Evolutionary conservation across 2,797 vertebrate species (phyloP), one percentile per base, ranked within the genome.

Genomic region (Aphelocoma californica): DNA sequence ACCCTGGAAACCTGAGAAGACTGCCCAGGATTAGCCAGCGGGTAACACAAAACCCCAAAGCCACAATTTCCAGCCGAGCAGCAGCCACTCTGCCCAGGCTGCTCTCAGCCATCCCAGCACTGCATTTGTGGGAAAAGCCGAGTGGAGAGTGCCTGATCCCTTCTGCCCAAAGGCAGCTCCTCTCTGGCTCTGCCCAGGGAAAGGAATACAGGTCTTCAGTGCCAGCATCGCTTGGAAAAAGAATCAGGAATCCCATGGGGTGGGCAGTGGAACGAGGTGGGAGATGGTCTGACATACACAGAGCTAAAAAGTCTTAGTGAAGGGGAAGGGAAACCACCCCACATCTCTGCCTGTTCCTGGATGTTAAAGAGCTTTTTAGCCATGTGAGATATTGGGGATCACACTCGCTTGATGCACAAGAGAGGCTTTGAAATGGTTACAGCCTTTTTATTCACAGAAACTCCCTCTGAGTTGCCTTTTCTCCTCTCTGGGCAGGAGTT

Each of bases 41-140:
- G 61, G 94, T 87, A 96, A 96, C 78, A 92, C 71, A 96, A 96
- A 96, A 94, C 96, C 93, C 83, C 18, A 93, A 96, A 96, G 94
- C 94, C 90, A 82, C 96, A 90, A 79, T 88, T 65, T 82, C 42
- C 73, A 58, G 82, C 24, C 73, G 10, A 71, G 84, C 84, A 79
- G 85, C 92, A 73, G 94, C 88, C 83, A 17, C 86, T 19, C 48
- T 85, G 83, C 78, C 95, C 93, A 61, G 57, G 89, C 66, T 57
- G 86, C 83, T 95, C 62, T 70, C 90, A 92, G 88, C 77, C 89
- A 72, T 62, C 88, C 90, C 96, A 88, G 91, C 34, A 1, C 31
- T 77, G 77, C 73, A 6, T 56, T 24, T 74, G 93, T 95, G 94
- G 91, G 95, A 96, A 95, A 92, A 51, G 23, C 44, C 54, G 24